Conservation (phyloP, 2,113 vertebrate species). For the Rhagologus leucostigma region DNA sequence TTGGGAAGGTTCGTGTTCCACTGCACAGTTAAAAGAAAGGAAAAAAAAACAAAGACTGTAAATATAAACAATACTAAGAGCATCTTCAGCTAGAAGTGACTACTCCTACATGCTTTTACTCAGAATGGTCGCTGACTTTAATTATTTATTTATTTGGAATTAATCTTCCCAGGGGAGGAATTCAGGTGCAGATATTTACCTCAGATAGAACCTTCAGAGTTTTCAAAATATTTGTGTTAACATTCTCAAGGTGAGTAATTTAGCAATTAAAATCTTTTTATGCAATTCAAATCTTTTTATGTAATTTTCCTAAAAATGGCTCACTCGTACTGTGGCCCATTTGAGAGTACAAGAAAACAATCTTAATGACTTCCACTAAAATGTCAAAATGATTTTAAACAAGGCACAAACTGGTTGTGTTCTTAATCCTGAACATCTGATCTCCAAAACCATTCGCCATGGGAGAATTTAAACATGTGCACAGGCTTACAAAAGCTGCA, state of each 20-base stretch:
- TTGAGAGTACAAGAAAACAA: neutral
- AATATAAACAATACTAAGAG: neutral
- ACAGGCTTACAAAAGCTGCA: neutral
- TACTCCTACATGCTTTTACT: neutral
- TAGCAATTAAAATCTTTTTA: neutral
- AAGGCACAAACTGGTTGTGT: neutral
- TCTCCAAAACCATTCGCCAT: neutral
- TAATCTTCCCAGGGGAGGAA: neutral
- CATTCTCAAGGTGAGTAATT: neutral
- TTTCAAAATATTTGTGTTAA: neutral
- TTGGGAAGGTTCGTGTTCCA: neutral
- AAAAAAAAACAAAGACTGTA: neutral
- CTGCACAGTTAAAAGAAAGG: no score
- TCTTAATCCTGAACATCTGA: neutral
- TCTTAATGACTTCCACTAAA: neutral
- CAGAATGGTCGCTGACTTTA: neutral
- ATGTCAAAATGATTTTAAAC: conserved; percentile 8
- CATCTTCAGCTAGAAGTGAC: neutral
- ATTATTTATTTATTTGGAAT: neutral
- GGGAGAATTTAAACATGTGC: conserved; percentile 27
- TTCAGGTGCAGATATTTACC: neutral
- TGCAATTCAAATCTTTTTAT: neutral
- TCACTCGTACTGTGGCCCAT: neutral
- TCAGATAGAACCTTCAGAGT: neutral
- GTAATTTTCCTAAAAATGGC: neutral